Percentiles rank a stretch among this genome's conserved stretches.
Evolutionary conservation across 2,888 invertebrate genomes (phyloP).

Genomic region (Imbricaverruca yamaguchii): DNA sequence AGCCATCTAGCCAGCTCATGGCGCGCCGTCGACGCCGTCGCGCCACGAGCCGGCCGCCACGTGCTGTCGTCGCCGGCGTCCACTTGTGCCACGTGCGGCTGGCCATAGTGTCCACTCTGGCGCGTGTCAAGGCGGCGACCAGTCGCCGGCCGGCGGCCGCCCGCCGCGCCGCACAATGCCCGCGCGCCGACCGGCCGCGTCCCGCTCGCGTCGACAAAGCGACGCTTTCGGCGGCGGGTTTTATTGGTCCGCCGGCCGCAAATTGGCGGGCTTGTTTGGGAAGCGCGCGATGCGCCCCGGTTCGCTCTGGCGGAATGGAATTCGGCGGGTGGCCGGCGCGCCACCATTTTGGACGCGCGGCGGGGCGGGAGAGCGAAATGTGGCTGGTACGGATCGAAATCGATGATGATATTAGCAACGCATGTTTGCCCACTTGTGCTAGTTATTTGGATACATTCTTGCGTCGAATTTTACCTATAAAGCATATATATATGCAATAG

Average conservation of each 20-base stretch:
- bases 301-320: background rate
- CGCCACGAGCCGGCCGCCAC: background rate
- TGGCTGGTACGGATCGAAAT: no score
- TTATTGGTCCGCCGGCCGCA: conserved; percentile 5
- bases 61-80: background rate
- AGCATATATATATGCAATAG: no score
- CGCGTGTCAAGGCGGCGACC: background rate
- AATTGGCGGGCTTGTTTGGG: conserved; percentile 17
- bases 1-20: background rate
- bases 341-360: background rate
- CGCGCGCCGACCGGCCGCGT: background rate
- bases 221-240: conserved; percentile 9
- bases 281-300: background rate
- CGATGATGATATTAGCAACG: no score
- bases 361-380: no score
- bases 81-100: conserved; percentile 1
- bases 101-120: background rate
- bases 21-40: no score
- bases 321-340: background rate
- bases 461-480: no score
- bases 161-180: background rate
- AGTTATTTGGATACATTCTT: no score
- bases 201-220: background rate
- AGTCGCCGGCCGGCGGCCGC: background rate
- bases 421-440: no score